Conservation (phyloP, 2,797 vertebrate species). For the Pelobates cultripes region DNA sequence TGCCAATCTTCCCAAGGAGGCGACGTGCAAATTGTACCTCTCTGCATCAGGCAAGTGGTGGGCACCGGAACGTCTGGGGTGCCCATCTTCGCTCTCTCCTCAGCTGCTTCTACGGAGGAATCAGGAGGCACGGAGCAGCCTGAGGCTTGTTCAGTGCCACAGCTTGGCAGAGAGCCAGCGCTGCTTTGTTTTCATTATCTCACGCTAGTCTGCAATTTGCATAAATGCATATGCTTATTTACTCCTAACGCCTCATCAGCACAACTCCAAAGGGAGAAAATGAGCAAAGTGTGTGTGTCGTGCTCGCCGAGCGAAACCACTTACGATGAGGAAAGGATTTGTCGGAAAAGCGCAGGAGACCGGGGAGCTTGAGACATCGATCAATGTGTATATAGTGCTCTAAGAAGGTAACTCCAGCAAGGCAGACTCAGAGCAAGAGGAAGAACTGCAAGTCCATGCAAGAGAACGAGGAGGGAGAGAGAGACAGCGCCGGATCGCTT, state of each 20-base stretch:
- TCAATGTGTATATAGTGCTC: constrained; percentile 55
- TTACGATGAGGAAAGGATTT: constrained; percentile 27
- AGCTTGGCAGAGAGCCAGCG: constrained; percentile 78
- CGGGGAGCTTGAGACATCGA: constrained; percentile 51
- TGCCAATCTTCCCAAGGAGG: constrained; percentile 75
- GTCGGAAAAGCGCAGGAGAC: constrained; percentile 42
- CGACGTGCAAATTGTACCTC: constrained; percentile 72
- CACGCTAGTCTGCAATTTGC: constrained; percentile 78
- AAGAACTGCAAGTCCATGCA: constrained; percentile 14
- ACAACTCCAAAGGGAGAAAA: constrained; percentile 50
- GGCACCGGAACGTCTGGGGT: constrained; percentile 71
- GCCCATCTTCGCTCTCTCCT: constrained; percentile 67
- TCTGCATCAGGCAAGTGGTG: constrained; percentile 69
- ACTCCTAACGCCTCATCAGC: constrained; percentile 64
- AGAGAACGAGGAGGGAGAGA: constrained; percentile 38
- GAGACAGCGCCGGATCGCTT: constrained; percentile 3
- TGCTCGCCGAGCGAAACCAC: constrained; percentile 45
- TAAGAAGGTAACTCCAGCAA: constrained; percentile 42
- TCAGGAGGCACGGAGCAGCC: constrained; percentile 69
- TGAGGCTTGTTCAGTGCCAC: constrained; percentile 72
- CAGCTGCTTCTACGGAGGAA: constrained; percentile 75
- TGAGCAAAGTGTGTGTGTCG: constrained; percentile 31
- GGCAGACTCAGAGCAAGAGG: constrained; percentile 42
- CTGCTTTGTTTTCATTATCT: constrained; percentile 82
- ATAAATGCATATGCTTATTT: constrained; percentile 79